Base-by-base conservation (phyloP, 1,140 invertebrate species). In the Lepidurus packardi region DNA sequence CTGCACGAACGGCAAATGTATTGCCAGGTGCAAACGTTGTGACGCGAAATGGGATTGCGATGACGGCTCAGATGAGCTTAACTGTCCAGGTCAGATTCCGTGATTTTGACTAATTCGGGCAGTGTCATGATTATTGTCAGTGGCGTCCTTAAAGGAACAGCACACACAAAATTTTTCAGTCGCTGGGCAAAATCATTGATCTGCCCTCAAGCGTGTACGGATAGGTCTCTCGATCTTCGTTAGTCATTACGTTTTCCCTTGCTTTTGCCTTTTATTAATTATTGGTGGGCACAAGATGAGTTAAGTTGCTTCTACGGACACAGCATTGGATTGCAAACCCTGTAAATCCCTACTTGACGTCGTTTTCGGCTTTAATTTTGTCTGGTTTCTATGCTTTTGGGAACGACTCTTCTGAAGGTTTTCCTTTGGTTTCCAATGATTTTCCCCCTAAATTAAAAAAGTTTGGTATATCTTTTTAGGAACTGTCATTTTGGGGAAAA, bases 21-120 rank as follows among this genome's bases (percentile, higher is more conserved):
- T 92, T 81, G 85, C 87, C 34, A 84, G 86, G 73, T 86, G 83
- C 73, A 86, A 89, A 79, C 86, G 88, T 45, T 92, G 91, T 82
- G 87, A 92, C 83, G 90, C 90, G 78, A 85, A 86, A 10, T 84
- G 86, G 76, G 90, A 92, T 83, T 92, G 91, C 82, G 87, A 88
- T n/a, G 85, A 86, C 11, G 90, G 91, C 83, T 86, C 87, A 81
- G 91, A 91, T 16, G 92, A 93, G 43, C 25, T 42, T 41, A 43
- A 73, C 47, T 78, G 77, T 42, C 73, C 10, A 77, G 76, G 76
- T 77, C 41, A 53, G 21, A 13, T 65, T 65, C 53, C 4, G 21
- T 21, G 16, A 21, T 5, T 65, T 21, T 21, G 1, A 65, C 6
- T 21, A 65, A 21, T 65, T n/a, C 53, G 6, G 53, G 53, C 53